phyloP scores from a whole-genome alignment of 2,113 vertebrate species.

The Corythornis madagascariensis region DNA sequence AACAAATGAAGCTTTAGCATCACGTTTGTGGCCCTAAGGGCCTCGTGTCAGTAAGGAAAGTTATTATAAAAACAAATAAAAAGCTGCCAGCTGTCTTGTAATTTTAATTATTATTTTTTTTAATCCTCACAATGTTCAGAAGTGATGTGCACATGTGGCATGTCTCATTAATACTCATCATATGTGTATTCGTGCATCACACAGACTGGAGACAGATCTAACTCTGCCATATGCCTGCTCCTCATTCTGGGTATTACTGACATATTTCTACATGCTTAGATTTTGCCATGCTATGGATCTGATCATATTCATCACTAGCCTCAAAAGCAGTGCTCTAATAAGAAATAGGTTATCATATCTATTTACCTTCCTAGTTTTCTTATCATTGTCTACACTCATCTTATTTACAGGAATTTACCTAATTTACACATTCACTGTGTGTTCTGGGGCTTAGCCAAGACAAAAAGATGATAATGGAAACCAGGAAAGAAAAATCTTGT shows the following conservation, averaged over 20 bases:
- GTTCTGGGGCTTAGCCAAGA: background rate
- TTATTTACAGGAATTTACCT: background rate
- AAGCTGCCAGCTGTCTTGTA: conserved; percentile 40
- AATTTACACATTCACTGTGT: background rate
- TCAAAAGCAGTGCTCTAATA: background rate
- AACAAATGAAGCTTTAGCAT: background rate
- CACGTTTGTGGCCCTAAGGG: background rate
- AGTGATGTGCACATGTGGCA: conserved; percentile 44
- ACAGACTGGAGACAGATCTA: background rate
- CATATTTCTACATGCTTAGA: background rate
- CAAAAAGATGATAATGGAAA: background rate
- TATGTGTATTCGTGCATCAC: conserved; percentile 21
- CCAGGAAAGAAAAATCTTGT: background rate
- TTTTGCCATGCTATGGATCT: background rate
- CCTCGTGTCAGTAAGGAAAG: conserved; percentile 5
- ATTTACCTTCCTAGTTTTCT: background rate
- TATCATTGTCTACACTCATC: background rate
- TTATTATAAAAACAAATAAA: conserved; percentile 15
- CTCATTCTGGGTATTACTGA: background rate
- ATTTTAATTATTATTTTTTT: background rate
- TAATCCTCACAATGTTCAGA: conserved; percentile 39
- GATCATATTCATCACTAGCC: background rate
- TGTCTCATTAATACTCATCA: conserved; percentile 44
- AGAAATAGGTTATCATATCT: background rate
- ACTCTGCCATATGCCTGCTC: background rate